Evolutionary conservation across 2,888 invertebrate species (phyloP).

Genomic region (Hyposoter didymator): DNA sequence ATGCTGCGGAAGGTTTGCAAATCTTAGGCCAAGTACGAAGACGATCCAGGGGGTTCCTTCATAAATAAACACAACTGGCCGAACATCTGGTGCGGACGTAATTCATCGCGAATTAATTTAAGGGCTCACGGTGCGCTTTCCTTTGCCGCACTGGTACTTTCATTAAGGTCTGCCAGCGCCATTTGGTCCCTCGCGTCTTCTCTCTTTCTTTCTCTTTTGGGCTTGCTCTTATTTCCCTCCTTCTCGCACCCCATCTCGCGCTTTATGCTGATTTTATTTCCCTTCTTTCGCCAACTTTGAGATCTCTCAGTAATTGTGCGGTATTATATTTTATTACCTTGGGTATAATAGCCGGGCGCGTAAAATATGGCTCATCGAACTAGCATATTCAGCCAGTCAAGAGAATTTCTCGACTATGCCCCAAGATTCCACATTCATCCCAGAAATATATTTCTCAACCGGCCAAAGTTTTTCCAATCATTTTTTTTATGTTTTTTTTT

Average conservation of each 20-base stretch:
- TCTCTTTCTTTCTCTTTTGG: conserved; percentile 34
- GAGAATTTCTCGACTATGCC: conserved; percentile 71
- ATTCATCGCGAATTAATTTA: conserved; percentile 85
- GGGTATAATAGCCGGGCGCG: conserved; percentile 78
- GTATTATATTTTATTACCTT: conserved; percentile 81
- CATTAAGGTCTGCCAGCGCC: conserved; percentile 83
- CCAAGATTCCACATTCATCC: conserved; percentile 32
- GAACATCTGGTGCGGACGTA: conserved; percentile 84
- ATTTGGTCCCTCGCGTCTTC: conserved; percentile 80
- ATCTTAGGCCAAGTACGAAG: conserved; percentile 64
- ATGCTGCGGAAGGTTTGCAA: conserved; percentile 28
- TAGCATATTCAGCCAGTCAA: conserved; percentile 71
- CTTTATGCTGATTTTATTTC: conserved; percentile 84
- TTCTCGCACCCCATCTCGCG: conserved; percentile 77
- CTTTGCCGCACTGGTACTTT: conserved; percentile 81
- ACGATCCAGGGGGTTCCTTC: conserved; percentile 82
- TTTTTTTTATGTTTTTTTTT: conserved; percentile 14
- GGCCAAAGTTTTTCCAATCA: neutral
- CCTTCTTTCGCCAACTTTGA: conserved; percentile 82
- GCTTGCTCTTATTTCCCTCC: conserved; percentile 13
- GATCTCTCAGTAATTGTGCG: conserved; percentile 82
- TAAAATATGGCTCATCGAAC: conserved; percentile 81
- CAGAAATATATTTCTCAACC: conserved; percentile 32
- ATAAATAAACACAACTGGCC: conserved; percentile 84
- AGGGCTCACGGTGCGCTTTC: conserved; percentile 76